Evolutionary conservation across 1,140 invertebrate species (phyloP).

Genomic region (Orius laevigatus): DNA sequence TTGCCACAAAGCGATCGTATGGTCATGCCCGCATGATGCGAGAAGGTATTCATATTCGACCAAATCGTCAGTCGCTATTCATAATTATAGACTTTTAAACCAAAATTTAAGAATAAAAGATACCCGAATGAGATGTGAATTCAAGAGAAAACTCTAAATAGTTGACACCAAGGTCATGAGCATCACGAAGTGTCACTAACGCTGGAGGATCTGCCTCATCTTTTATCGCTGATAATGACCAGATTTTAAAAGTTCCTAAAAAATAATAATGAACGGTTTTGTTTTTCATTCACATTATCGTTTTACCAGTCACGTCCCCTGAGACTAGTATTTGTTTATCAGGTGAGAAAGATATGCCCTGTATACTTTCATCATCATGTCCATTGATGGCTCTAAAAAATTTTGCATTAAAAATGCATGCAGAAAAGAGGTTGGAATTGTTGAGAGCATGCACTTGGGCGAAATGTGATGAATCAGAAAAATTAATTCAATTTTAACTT

Average conservation of each 20-base stretch:
- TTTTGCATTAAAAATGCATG: neutral
- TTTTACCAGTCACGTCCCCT: slow-evolving; percentile 18
- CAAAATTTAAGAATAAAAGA: too few relatives aligned
- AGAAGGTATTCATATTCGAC: too few relatives aligned
- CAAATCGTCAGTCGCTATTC: slow-evolving; percentile 22
- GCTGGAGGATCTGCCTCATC: slow-evolving; percentile 8
- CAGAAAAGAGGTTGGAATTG: neutral
- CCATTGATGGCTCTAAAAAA: slow-evolving; percentile 15
- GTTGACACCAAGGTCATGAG: slow-evolving; percentile 58
- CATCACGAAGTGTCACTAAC: slow-evolving; percentile 33
- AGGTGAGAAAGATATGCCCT: slow-evolving; percentile 17
- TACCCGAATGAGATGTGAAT: slow-evolving; percentile 5
- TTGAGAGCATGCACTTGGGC: too few relatives aligned
- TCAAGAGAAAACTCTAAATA: slow-evolving; percentile 38
- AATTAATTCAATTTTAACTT: neutral
- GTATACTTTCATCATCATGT: slow-evolving; percentile 21
- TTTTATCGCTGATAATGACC: slow-evolving; percentile 10
- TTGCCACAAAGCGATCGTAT: slow-evolving; percentile 56
- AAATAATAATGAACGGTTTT: slow-evolving; percentile 4
- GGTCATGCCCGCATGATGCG: slow-evolving; percentile 53
- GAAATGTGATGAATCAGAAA: neutral
- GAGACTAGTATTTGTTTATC: slow-evolving; percentile 17
- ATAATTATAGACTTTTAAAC: neutral
- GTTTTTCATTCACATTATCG: neutral
- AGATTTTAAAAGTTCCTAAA: slow-evolving; percentile 16